Evolutionary conservation across 2,113 vertebrate species (phyloP).

Genomic region (Trogon surrucura): DNA sequence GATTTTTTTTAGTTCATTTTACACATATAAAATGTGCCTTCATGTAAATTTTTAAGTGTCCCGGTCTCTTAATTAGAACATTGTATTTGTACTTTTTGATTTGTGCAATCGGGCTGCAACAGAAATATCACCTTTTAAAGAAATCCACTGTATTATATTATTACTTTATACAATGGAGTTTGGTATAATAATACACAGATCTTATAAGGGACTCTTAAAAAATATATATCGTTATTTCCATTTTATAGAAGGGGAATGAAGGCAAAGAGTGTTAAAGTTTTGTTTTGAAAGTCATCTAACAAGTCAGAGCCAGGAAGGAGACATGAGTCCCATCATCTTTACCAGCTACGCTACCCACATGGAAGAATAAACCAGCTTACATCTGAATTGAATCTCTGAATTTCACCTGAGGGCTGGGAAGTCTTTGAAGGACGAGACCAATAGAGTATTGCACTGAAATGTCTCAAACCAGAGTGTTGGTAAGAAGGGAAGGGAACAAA

Average conservation of each 20-base stretch:
- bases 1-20: neutral
- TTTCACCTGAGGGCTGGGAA: neutral
- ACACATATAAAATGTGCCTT: neutral
- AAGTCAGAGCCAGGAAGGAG: neutral
- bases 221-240: neutral
- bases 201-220: neutral
- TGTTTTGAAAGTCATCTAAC: neutral
- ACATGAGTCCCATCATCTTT: neutral
- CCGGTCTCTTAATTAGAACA: neutral
- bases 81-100: neutral
- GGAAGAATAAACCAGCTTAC: neutral
- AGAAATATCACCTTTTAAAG: neutral
- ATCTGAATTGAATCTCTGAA: neutral
- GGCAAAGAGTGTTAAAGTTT: neutral
- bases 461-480: neutral
- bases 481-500: neutral
- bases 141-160: neutral
- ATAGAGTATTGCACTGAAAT: neutral
- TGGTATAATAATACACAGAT: neutral
- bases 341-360: neutral
- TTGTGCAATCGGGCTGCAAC: neutral
- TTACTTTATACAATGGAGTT: neutral
- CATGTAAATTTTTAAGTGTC: neutral
- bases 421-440: neutral
- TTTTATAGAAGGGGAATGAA: neutral